These are phyloP conservation scores for Dipodomys ordii DNA, from an alignment of 2,113 vertebrate genomes.

Conservation along the genomic window DNA sequence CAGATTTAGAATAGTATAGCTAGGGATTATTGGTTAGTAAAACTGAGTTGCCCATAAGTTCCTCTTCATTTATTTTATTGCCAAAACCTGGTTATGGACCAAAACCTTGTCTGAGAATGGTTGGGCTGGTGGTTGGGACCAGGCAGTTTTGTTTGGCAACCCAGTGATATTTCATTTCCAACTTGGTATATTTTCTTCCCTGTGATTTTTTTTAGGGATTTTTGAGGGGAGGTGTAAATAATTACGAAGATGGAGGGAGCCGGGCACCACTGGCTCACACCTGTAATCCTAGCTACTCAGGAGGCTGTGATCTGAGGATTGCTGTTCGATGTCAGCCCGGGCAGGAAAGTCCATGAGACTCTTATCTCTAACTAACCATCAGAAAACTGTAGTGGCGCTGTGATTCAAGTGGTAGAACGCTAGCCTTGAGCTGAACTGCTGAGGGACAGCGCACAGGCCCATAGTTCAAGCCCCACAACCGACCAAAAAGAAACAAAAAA, in stretches of 20 bases:
- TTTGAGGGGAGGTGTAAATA: background rate
- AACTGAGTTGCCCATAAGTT: background rate
- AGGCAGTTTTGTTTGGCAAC: background rate
- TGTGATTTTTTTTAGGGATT: background rate
- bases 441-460: no score
- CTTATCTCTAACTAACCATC: no score
- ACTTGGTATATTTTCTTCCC: conserved; percentile 17
- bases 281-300: no score
- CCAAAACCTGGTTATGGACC: conserved; percentile 15
- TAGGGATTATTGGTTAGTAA: conserved; percentile 18
- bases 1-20: conserved; percentile 49
- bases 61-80: background rate
- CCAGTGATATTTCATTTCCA: background rate
- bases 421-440: no score
- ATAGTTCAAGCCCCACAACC: no score
- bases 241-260: conserved; percentile 27
- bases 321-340: no score
- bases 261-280: no score
- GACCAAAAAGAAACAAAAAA: no score
- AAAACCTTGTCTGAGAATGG: background rate
- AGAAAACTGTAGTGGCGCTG: no score
- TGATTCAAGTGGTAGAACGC: no score
- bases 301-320: no score
- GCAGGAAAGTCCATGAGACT: no score
- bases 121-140: background rate